These are phyloP conservation scores for Troides aeacus DNA, from an alignment of 2,888 invertebrate species.

Conservation along the genomic window DNA sequence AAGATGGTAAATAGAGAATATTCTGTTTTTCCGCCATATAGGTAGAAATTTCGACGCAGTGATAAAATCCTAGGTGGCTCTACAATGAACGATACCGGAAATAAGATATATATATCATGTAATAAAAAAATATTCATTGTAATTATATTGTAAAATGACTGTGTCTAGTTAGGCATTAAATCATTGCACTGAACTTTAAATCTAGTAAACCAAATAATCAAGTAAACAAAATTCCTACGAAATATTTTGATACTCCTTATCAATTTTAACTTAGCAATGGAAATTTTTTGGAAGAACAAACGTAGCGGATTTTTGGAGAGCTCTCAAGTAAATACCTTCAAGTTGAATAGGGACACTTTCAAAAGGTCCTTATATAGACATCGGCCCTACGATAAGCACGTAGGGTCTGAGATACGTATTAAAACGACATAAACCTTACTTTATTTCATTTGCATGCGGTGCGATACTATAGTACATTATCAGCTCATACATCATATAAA, in stretches of 20 bases:
- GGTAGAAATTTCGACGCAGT: too few species aligned
- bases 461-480: background rate
- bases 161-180: too few species aligned
- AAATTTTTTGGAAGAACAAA: conserved; percentile 21
- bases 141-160: too few species aligned
- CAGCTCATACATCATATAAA: background rate
- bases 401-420: conserved; percentile 49
- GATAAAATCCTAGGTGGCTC: too few species aligned
- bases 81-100: too few species aligned
- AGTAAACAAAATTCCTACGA: background rate
- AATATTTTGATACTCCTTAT: conserved; percentile 5
- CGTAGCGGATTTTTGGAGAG: conserved; percentile 49
- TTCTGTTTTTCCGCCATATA: too few species aligned
- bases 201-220: too few species aligned
- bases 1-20: too few species aligned
- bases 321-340: conserved; percentile 64
- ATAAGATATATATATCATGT: too few species aligned
- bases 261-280: conserved; percentile 12
- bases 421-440: conserved; percentile 15
- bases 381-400: conserved; percentile 62
- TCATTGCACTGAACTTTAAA: too few species aligned
- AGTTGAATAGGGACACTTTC: conserved; percentile 59
- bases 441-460: conserved; percentile 16
- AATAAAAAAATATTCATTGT: too few species aligned
- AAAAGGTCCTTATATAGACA: conserved; percentile 59